Conservation (phyloP, 2,797 vertebrate genomes). For the Gorsachius magnificus region DNA sequence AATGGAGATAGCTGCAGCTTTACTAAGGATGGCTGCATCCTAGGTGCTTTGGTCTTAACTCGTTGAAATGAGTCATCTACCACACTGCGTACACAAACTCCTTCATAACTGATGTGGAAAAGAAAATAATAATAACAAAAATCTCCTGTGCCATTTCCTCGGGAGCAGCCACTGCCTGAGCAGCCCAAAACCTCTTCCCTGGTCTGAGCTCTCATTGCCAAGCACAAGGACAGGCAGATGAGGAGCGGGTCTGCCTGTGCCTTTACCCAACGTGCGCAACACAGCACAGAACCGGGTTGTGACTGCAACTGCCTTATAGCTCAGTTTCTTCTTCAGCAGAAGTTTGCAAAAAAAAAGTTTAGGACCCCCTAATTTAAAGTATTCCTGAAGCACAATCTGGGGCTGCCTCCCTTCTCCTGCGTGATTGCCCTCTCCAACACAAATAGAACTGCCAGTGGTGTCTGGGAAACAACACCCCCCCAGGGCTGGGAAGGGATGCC, state of each 20-base stretch:
- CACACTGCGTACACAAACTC: background rate
- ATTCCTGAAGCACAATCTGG: background rate
- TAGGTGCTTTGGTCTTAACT: background rate
- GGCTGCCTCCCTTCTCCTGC: background rate
- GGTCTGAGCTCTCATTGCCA: background rate
- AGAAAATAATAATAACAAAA: background rate
- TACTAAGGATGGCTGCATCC: background rate
- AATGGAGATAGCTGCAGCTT: background rate
- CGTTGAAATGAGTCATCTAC: background rate
- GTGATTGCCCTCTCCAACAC: background rate
- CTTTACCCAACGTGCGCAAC: background rate
- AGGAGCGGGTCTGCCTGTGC: background rate
- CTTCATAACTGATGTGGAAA: background rate
- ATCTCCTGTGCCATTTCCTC: background rate
- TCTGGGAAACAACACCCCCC: background rate
- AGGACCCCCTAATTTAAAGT: background rate
- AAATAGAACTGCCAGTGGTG: background rate
- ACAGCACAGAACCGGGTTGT: background rate
- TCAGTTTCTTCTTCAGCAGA: background rate
- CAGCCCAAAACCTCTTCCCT: background rate
- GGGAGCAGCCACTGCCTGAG: background rate
- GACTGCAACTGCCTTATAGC: background rate
- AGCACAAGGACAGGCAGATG: rapidly evolving
- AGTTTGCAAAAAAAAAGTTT: background rate
- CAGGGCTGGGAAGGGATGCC: background rate